Base-by-base conservation (phyloP, 2,797 vertebrate genomes). In the Meda fulgida region DNA sequence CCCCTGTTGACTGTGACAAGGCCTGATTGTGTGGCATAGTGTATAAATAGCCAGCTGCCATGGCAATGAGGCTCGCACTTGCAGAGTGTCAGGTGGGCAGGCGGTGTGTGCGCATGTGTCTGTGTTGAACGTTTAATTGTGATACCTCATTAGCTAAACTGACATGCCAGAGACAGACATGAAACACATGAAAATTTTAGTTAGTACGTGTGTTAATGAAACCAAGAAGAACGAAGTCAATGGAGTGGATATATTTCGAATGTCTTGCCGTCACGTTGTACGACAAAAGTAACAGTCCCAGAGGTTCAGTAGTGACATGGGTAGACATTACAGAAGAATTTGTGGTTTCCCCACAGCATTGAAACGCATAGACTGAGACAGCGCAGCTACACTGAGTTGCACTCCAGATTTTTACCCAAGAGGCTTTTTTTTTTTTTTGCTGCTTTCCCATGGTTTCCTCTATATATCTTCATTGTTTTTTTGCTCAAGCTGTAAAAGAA, bases 11-110 rank as follows among this genome's bases (percentile, higher is more conserved):
- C 86, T 82, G 73, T 78, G 80, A 85, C 83, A 66, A 82, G 86
- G 79, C 60, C 73, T 87, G 83, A 87, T 87, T 87, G 80, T 87
- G 86, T 79, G 72, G 78, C 0, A 0, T 90, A 67, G 34, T 89
- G 80, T 87, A 91, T 84, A 84, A 88, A 78, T 89, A 87, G 84
- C 85, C 84, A 89, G 86, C 88, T 94, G 88, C 85, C 85, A 81
- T 87, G 78, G 89, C 91, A 90, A 80, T 80, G 88, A 83, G 85
- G 43, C 81, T 67, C 80, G 46, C 84, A 81, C 76, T 86, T 63
- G 76, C 75, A 81, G 78, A 38, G 84, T 85, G 84, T 85, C 77
- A 85, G 77, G 84, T 85, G 77, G 66, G 78, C 60, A 85, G 80
- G 73, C 46, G 18, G 46, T 51, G 26, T 84, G 58, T 75, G 43